Percentiles rank a stretch among this genome's conserved stretches.
Conservation (phyloP, 1,140 invertebrate genomes). For the Cotesia glomerata region DNA sequence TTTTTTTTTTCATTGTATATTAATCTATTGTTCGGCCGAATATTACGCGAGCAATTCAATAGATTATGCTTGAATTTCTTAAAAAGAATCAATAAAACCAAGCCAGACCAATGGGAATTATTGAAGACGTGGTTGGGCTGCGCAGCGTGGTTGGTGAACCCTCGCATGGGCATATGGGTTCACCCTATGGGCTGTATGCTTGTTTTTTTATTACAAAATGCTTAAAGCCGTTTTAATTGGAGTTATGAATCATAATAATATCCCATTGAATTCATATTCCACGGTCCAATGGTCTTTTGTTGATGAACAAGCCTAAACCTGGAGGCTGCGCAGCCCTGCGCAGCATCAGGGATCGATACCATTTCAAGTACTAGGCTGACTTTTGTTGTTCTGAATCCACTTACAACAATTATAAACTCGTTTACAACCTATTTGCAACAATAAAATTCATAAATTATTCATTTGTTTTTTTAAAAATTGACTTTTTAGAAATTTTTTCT, state of each 20-base stretch:
- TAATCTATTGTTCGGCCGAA: background rate
- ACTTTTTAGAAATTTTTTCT: background rate
- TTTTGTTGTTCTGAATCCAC: background rate
- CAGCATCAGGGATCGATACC: slow-evolving; percentile 17
- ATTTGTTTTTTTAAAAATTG: background rate
- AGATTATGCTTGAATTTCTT: slow-evolving; percentile 56
- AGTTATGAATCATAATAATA: slow-evolving; percentile 50
- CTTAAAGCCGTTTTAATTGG: slow-evolving; percentile 46
- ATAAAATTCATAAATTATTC: slow-evolving; percentile 8
- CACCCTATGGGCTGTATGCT: slow-evolving; percentile 19
- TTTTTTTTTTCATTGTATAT: background rate
- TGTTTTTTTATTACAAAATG: slow-evolving; percentile 37
- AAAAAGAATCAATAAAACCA: slow-evolving; percentile 56
- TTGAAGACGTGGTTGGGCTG: slow-evolving; percentile 45
- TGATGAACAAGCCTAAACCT: background rate
- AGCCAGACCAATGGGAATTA: slow-evolving; percentile 53
- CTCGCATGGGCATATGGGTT: background rate
- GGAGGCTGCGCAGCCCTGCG: slow-evolving; percentile 15
- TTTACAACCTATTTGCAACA: background rate
- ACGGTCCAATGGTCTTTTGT: slow-evolving; percentile 36
- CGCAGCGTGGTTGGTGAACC: slow-evolving; percentile 24
- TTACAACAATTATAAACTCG: background rate
- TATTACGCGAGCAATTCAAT: slow-evolving; percentile 32
- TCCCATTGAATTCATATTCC: slow-evolving; percentile 50
- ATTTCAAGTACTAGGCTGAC: slow-evolving; percentile 10